Base-by-base conservation (phyloP, 2,888 invertebrate species). In the Crossocerus cetratus region DNA sequence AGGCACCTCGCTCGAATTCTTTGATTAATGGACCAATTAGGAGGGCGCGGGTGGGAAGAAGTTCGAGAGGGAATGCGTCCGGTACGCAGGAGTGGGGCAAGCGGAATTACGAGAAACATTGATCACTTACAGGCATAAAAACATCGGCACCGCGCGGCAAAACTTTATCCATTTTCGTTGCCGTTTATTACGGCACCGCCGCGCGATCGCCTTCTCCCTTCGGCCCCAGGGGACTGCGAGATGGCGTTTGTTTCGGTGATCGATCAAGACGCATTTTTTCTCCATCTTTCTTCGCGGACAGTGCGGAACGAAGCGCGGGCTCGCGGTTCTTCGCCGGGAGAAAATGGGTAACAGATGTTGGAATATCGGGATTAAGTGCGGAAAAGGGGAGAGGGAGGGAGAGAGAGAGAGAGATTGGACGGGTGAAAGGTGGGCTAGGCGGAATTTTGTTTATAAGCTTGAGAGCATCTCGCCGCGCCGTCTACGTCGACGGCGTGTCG, bases 211-310 rank as follows among this genome's bases (percentile, higher is more conserved):
- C 45, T 42, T 49, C 5, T 22, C 32, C 20, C 54, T 16, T 20
- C 5, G 16, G 13, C 49, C 53, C 16, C n/a, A 18, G 8, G 4
- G 32, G 32, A 32, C 32, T 32, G 32, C 32, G 32, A 32, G 32
- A 32, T 32, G 32, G 14, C 64, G 21, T 43, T 64, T 43, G 14
- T 56, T 44, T 14, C 23, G 45, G 11, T 68, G 74, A 74, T 76
- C 76, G 76, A 69, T 77, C 69, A 65, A 67, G 61, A 14, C 62
- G 21, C 72, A 53, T 70, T 67, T 74, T 76, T 61, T 57, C 64
- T 49, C 66, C 66, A 74, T 74, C 61, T 43, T 44, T 42, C 65
- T 8, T 44, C 18, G 18, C 16, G 43, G 59, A n/a, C 43, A 20
- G 16, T n/a, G n/a, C 42, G 32, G 32, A 8, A 23, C 54, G 44